Conservation (phyloP, 2,113 vertebrate species). For the Malaclemys terrapin region DNA sequence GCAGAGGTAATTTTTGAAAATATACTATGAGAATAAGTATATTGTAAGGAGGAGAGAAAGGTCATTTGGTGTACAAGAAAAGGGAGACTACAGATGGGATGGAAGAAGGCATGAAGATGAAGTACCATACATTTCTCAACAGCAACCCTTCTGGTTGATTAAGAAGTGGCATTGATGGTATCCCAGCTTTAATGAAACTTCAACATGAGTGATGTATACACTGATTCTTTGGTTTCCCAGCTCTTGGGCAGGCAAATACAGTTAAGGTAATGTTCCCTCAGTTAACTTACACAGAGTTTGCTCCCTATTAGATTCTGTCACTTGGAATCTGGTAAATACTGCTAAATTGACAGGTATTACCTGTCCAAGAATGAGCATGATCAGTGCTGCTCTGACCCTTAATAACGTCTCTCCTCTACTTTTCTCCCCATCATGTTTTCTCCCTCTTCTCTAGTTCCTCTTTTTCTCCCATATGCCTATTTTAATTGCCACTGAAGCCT, state of each 20-base stretch:
- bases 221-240: slow-evolving; percentile 42
- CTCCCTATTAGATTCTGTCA: neutral
- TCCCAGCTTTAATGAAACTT: slow-evolving; percentile 64
- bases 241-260: neutral
- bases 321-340: neutral
- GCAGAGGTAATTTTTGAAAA: slow-evolving; percentile 19
- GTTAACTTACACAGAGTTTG: neutral
- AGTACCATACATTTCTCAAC: slow-evolving; percentile 35
- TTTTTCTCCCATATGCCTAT: slow-evolving; percentile 2
- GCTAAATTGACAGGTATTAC: neutral
- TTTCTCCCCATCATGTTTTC: neutral
- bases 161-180: slow-evolving; percentile 30
- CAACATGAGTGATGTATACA: slow-evolving; percentile 46
- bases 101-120: slow-evolving; percentile 44
- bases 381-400: neutral
- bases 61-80: neutral
- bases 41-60: slow-evolving; percentile 28
- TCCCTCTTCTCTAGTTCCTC: neutral
- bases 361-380: neutral
- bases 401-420: neutral
- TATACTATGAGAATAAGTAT: neutral
- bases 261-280: neutral
- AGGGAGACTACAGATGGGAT: neutral
- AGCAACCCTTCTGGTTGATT: slow-evolving; percentile 45
- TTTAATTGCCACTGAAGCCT: neutral